Evolutionary conservation across 2,888 invertebrate genomes (phyloP), one percentile per base, ranked within the genome.

Genomic region (Charanyca ferruginea): DNA sequence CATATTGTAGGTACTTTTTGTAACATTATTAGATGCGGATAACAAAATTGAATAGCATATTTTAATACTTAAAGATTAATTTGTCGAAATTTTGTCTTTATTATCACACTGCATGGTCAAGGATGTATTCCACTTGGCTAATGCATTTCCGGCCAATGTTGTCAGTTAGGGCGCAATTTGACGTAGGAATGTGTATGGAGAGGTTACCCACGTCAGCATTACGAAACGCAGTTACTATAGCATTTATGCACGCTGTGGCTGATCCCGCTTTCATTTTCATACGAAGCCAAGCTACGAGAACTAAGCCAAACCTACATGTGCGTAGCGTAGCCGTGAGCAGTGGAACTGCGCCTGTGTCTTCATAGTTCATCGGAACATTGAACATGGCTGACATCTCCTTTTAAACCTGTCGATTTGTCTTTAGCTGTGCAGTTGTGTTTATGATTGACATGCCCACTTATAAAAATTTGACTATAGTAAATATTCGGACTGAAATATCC

Each of bases 11-110:
- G 13, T 8, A 13, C 9, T 35, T 44, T 38, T n/a, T 22, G 44
- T 74, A 45, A 55, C 68, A 41, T 69, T 74, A 66, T 66, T 51
- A 69, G 67, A 55, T 69, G 69, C 69, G 69, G 67, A 55, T 44
- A 25, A 22, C 5, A 52, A 38, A 38, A 38, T 38, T 38, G 13
- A 32, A 32, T 32, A 32, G 11, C 9, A 32, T 11, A 1, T 3
- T 11, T 11, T 11, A 32, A 1, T 9, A 1, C 32, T 3, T 32
- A 32, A 32, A 9, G 28, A 1, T n/a, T n/a, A n/a, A n/a, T n/a
- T n/a, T n/a, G n/a, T n/a, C n/a, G n/a, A n/a, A n/a, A 13, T 35
- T 16, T 38, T 16, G 13, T 3, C 16, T 38, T 16, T 38, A 38
- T 16, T 16, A 38, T 16, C 38, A 16, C 16, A 38, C 16, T 38